Percentiles rank a stretch among this genome's conserved stretches.
Conservation (phyloP, 2,113 vertebrate species). For the Sporophila hypoxantha region DNA sequence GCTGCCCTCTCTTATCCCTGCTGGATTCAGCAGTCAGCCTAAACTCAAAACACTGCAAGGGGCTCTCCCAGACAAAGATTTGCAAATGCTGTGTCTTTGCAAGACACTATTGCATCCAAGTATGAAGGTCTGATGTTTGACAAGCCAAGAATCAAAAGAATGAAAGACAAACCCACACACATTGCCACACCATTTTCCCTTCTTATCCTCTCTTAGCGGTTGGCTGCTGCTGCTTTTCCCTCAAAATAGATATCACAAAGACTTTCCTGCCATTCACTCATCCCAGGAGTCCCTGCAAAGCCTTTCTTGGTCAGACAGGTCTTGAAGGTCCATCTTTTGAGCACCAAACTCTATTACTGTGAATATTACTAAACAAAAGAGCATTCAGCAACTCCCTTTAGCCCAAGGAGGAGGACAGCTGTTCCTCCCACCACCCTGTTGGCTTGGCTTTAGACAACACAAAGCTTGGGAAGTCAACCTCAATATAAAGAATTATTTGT, state of each 20-base stretch:
- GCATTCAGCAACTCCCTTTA: background rate
- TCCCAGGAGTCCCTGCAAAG: background rate
- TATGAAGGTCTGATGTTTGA: background rate
- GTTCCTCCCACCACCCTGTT: background rate
- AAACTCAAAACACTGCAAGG: background rate
- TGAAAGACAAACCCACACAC: background rate
- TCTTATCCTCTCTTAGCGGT: background rate
- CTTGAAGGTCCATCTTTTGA: background rate
- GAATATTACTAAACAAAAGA: background rate
- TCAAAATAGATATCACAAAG: background rate
- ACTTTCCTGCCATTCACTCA: background rate
- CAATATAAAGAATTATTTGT: background rate
- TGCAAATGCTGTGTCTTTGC: background rate
- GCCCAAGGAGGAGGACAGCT: background rate
- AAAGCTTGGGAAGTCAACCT: background rate
- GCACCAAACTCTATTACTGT: background rate
- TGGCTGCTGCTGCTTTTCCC: background rate
- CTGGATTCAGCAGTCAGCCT: background rate
- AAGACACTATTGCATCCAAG: background rate
- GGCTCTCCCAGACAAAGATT: background rate
- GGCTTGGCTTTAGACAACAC: background rate
- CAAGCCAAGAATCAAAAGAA: background rate
- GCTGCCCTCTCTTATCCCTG: background rate
- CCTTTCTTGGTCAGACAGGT: background rate
- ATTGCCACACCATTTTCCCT: background rate